Percentiles rank a stretch among this genome's conserved stretches.
phyloP scores from a whole-genome alignment of 2,888 invertebrate genomes.

The Drosophila mayaguana region DNA sequence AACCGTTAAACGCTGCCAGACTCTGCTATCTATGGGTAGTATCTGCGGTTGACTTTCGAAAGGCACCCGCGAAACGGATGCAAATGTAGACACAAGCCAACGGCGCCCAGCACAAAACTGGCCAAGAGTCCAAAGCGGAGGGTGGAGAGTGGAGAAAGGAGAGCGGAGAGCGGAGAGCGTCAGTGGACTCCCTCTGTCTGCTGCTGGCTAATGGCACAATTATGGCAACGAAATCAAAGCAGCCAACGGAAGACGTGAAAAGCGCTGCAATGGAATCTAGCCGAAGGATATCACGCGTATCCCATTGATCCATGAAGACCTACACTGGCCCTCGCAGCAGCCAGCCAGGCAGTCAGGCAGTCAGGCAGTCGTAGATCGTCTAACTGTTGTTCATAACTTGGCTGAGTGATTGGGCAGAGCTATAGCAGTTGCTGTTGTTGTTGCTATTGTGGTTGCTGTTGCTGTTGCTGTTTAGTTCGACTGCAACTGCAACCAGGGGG shows the following conservation, averaged over 20 bases:
- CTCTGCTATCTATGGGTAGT: conserved; percentile 29
- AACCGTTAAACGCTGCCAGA: conserved; percentile 69
- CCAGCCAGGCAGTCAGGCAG: conserved; percentile 1
- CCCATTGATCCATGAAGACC: conserved; percentile 85
- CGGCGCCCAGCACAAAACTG: conserved; percentile 49
- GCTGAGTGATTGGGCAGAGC: conserved; percentile 74
- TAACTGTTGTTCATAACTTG: conserved; percentile 80
- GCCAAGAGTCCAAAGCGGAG: conserved; percentile 5
- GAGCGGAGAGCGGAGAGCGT: conserved; percentile 12
- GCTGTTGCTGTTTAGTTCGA: conserved; percentile 9
- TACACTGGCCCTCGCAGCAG: conserved; percentile 60
- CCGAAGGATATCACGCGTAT: conserved; percentile 86
- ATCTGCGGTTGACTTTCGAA: conserved; percentile 30
- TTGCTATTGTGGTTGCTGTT: conserved; percentile 5
- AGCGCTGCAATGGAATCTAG: conserved; percentile 71
- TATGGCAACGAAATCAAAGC: conserved; percentile 75
- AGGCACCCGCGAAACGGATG: conserved; percentile 64
- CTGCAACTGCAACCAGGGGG: conserved; percentile 69
- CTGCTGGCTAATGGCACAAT: conserved; percentile 76
- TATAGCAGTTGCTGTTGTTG: conserved; percentile 15
- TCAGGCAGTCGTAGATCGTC: conserved; percentile 45
- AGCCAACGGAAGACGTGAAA: conserved; percentile 76
- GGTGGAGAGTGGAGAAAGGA: conserved; percentile 8
- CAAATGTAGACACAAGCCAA: conserved; percentile 78
- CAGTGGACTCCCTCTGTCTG: conserved; percentile 27